These are phyloP conservation scores for Columbina picui DNA, from an alignment of 2,113 vertebrate species.

Conservation along the genomic window DNA sequence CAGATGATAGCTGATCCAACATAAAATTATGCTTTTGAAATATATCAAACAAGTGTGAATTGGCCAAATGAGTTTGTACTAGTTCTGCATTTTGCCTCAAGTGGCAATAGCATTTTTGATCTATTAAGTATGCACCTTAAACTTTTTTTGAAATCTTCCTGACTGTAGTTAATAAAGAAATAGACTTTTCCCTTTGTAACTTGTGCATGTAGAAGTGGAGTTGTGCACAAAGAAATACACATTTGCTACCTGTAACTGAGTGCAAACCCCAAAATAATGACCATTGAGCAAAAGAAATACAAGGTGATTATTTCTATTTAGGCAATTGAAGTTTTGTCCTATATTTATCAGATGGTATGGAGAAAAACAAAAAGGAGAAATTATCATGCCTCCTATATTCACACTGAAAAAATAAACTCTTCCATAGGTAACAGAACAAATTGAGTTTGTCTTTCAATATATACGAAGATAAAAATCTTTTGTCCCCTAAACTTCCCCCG, in stretches of 20 bases:
- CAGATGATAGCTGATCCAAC: conserved; percentile 30
- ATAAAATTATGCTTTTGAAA: conserved; percentile 45
- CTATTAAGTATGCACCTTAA: neutral
- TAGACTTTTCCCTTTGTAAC: neutral
- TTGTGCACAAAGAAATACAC: neutral
- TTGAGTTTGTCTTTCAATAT: neutral
- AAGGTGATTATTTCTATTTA: neutral
- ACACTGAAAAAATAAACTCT: neutral
- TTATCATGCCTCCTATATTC: neutral
- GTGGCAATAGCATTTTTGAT: conserved; percentile 31
- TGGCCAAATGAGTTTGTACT: conserved; percentile 46
- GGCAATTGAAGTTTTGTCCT: neutral
- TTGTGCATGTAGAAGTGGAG: neutral
- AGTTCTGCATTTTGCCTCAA: conserved; percentile 31
- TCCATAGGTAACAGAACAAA: neutral
- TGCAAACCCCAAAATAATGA: neutral
- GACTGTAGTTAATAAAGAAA: neutral
- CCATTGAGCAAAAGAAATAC: neutral
- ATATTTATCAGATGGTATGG: neutral
- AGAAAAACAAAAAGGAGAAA: neutral
- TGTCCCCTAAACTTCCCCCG: neutral
- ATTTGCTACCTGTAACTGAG: neutral
- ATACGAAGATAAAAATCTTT: neutral
- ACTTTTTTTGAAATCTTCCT: neutral
- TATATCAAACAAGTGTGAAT: conserved; percentile 32